A percentile compares a stretch with the other conserved stretches of the same genome.
These are phyloP conservation scores for Hormaphis cornu DNA, from an alignment of 1,140 invertebrate genomes.

Conservation along the genomic window DNA sequence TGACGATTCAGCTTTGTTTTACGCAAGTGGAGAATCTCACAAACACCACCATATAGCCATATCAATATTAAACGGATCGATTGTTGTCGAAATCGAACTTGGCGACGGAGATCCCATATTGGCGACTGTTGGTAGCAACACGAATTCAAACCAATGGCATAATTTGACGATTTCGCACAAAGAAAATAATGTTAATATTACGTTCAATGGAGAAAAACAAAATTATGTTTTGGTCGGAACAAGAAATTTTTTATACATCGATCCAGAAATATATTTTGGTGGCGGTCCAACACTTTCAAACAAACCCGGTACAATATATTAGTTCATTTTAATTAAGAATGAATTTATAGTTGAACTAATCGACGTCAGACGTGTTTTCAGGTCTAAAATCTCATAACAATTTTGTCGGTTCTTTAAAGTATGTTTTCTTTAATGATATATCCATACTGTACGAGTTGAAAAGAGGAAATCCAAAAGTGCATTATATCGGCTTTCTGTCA, in stretches of 20 bases:
- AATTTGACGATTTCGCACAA: slow-evolving; percentile 78
- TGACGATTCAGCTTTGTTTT: slow-evolving; percentile 77
- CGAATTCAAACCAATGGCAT: slow-evolving; percentile 73
- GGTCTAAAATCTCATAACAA: slow-evolving; percentile 48
- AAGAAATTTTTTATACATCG: slow-evolving; percentile 72
- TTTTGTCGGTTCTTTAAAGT: slow-evolving; percentile 75
- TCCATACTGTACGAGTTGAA: slow-evolving; percentile 81
- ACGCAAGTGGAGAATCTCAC: slow-evolving; percentile 74
- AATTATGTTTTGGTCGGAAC: slow-evolving; percentile 59
- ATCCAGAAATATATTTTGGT: slow-evolving; percentile 86
- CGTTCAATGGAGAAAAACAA: slow-evolving; percentile 60
- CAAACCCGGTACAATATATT: slow-evolving; percentile 37
- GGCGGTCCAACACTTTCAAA: slow-evolving; percentile 70
- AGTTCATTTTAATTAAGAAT: not conserved
- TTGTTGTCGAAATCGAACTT: slow-evolving; percentile 73
- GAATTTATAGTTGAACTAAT: not conserved
- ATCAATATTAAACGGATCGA: slow-evolving; percentile 64
- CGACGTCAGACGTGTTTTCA: slow-evolving; percentile 33
- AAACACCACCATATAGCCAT: slow-evolving; percentile 69
- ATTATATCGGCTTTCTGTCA: slow-evolving; percentile 67
- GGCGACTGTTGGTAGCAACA: slow-evolving; percentile 55
- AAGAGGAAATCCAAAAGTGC: slow-evolving; percentile 69
- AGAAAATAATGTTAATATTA: slow-evolving; percentile 58
- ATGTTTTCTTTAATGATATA: slow-evolving; percentile 85
- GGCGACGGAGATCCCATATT: slow-evolving; percentile 61